Evolutionary conservation across 1,140 invertebrate genomes (phyloP), one percentile per base, ranked within the genome.

Genomic region (Drosophila prosaltans): DNA sequence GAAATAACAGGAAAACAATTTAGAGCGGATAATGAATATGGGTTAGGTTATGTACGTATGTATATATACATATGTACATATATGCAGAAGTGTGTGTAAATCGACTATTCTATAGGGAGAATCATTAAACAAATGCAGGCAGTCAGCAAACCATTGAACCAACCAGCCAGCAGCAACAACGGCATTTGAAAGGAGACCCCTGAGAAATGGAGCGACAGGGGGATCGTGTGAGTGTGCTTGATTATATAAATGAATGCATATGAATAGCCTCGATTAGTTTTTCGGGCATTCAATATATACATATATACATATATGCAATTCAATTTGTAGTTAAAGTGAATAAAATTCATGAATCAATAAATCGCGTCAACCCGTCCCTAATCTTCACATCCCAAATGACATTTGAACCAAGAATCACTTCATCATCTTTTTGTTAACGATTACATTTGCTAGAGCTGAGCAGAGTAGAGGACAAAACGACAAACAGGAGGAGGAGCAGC

Each of bases 1-100:
- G 61, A 80, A 86, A 86, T 86, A 83, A 80, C 83, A 86, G 83
- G 83, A 86, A 86, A 86, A 86, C 83, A 86, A 86, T 86, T 86
- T 86, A 84, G 76, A 88, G 70, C 83, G 84, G 80, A 89, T 88
- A 88, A 89, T 89, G 84, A 88, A 88, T 89, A 89, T 88, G 83
- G 83, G 84, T 88, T 88, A 86, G 83, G 79, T 51, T 63, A 10
- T 60, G 66, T 36, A 66, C 74, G 6, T 36, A 36, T 5, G 6
- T 54, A 68, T 51, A 54, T 57, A 67, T 60, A 67, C 41, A 55
- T 54, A 26, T 16, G 39, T n/a, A 45, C n/a, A 71, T 28, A 32
- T 43, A 9, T 61, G 58, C 40, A 36, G 10, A 40, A 26, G 2
- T 57, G 51, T 36, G 32, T 36, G 32, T 36, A 36, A 36, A 36